Percentiles rank a stretch among this genome's conserved stretches.
Conservation (phyloP, 2,113 vertebrate species). For the Calyptomena viridis region DNA sequence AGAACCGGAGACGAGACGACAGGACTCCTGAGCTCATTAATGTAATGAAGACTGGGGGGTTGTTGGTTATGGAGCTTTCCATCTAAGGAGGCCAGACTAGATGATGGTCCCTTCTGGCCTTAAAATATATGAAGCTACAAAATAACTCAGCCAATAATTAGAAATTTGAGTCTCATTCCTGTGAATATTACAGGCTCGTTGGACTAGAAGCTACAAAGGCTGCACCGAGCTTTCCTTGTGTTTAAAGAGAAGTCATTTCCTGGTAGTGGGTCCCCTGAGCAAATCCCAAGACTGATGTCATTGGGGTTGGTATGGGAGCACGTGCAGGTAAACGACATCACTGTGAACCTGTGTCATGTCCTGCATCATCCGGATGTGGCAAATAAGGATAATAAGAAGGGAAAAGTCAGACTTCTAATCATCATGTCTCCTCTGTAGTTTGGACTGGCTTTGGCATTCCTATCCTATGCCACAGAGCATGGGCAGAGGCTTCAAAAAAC, state of each 20-base stretch:
- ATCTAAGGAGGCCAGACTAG: conserved; percentile 38
- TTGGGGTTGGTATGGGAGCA: neutral
- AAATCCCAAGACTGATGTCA: conserved; percentile 14
- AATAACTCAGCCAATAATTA: conserved; percentile 49
- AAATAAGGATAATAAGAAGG: neutral
- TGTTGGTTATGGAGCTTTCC: conserved; percentile 33
- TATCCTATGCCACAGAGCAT: neutral
- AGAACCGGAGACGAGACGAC: neutral
- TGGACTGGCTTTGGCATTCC: neutral
- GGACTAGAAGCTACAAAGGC: conserved; percentile 19
- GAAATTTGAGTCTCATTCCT: conserved; percentile 49
- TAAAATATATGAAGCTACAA: conserved; percentile 37
- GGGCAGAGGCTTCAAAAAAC: neutral
- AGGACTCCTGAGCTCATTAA: conserved; percentile 23
- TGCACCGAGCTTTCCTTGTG: neutral
- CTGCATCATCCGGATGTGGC: neutral
- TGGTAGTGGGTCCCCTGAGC: conserved; percentile 13
- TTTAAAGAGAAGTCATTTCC: conserved; percentile 51
- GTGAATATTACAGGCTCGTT: conserved; percentile 30
- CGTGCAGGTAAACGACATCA: neutral
- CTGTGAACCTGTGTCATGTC: neutral
- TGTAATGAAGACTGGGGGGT: neutral
- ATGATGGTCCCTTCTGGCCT: conserved; percentile 50
- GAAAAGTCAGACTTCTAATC: neutral
- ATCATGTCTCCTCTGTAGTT: neutral